phyloP scores from a whole-genome alignment of 2,797 vertebrate species.

The Gymnoscopelus microlampas region DNA sequence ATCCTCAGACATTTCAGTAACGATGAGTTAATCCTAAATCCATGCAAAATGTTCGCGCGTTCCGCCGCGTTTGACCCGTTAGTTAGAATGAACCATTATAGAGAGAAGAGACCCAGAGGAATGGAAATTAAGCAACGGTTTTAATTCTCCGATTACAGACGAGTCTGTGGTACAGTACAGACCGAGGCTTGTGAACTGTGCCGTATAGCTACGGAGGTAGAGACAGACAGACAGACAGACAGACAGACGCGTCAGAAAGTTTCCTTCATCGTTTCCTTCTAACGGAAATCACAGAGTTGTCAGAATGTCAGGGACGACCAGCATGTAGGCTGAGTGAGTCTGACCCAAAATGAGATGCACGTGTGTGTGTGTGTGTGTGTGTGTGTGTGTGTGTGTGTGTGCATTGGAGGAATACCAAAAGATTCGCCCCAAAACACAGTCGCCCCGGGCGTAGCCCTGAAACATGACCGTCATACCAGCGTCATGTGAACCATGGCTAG shows the following conservation, averaged over 20 bases:
- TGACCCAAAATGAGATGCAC: slow-evolving; percentile 63
- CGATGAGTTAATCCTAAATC: slow-evolving; percentile 44
- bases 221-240: neutral
- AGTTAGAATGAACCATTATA: neutral
- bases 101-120: neutral
- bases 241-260: slow-evolving; percentile 54
- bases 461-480: no score
- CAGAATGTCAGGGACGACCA: slow-evolving; percentile 40
- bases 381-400: no score
- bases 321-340: neutral
- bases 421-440: no score
- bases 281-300: slow-evolving; percentile 57
- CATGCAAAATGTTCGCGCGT: slow-evolving; percentile 47
- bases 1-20: slow-evolving; percentile 76
- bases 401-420: no score
- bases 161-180: no score
- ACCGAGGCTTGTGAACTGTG: slow-evolving; percentile 4
- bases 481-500: no score
- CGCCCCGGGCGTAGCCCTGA: no score
- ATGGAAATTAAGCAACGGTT: neutral
- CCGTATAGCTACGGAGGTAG: neutral
- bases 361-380: slow-evolving; percentile 23
- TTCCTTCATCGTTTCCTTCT: slow-evolving; percentile 67
- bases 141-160: no score
- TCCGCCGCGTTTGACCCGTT: neutral